Conservation (phyloP, 2,113 vertebrate species). For the Dascyllus trimaculatus region DNA sequence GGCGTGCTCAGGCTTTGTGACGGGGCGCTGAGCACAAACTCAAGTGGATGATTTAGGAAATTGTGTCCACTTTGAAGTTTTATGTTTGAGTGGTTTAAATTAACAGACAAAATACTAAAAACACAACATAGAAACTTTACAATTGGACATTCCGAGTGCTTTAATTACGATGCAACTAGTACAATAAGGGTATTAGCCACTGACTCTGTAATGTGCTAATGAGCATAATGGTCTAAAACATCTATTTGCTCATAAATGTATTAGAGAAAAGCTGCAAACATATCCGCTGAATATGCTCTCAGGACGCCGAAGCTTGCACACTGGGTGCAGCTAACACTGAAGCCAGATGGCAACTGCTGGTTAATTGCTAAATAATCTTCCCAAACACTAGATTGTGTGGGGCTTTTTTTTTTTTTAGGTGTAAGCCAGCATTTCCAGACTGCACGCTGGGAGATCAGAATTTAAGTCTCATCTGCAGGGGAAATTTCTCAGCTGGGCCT, state of each 20-base stretch:
- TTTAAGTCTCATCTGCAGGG: constrained; percentile 40
- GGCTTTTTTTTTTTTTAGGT: constrained; percentile 36
- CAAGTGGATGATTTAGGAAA: neutral
- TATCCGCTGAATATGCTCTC: constrained; percentile 30
- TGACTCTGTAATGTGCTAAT: constrained; percentile 17
- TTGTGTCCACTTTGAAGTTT: neutral
- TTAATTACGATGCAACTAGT: neutral
- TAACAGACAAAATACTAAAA: too few species aligned
- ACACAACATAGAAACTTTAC: too few species aligned
- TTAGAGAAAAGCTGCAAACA: constrained; percentile 6
- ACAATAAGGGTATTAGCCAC: neutral
- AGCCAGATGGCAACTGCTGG: constrained; percentile 56
- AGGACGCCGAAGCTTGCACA: constrained; percentile 14
- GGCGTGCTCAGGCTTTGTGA: constrained; percentile 2
- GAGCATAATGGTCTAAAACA: constrained; percentile 3
- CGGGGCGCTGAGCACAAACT: neutral
- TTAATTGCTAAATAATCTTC: constrained; percentile 64
- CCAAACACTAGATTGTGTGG: constrained; percentile 56
- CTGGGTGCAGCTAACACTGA: constrained; percentile 8
- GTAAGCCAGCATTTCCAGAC: constrained; percentile 46
- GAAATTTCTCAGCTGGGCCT: constrained; percentile 31
- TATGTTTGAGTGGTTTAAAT: neutral
- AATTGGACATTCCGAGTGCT: neutral
- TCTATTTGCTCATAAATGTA: constrained; percentile 9
- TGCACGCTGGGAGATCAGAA: constrained; percentile 52